Evolutionary conservation across 2,888 invertebrate species (phyloP).

Genomic region (Drosophila longiperda): DNA sequence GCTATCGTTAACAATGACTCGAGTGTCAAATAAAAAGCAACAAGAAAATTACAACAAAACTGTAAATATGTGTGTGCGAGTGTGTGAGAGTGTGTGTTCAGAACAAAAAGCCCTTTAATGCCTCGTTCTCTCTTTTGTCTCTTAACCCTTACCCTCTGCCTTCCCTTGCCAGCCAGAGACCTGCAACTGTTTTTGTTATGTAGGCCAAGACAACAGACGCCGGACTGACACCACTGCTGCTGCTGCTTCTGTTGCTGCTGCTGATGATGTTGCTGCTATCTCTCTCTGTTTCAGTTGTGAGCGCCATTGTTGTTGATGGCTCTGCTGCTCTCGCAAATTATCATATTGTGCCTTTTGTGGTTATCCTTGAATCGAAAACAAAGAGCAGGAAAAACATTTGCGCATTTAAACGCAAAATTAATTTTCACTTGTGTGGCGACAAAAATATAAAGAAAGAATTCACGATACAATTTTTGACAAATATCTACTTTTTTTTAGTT

Average conservation of each 20-base stretch:
- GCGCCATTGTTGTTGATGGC: constrained; percentile 33
- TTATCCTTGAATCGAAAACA: constrained; percentile 70
- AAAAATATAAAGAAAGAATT: constrained; percentile 19
- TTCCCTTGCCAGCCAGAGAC: constrained; percentile 11
- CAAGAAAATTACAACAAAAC: constrained; percentile 27
- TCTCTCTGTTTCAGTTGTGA: constrained; percentile 40
- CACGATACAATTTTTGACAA: constrained; percentile 14
- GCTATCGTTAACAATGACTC: constrained; percentile 71
- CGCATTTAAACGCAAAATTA: constrained; percentile 69
- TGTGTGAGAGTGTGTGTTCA: constrained; percentile 47
- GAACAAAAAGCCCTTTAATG: constrained; percentile 54
- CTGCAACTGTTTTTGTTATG: constrained; percentile 76
- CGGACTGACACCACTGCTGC: constrained; percentile 44
- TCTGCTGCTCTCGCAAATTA: constrained; percentile 56
- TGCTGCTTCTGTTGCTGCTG: constrained; percentile 18
- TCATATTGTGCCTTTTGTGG: constrained; percentile 70
- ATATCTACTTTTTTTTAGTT: neutral
- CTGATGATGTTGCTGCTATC: constrained; percentile 39
- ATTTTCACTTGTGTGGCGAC: constrained; percentile 51
- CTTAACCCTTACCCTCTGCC: constrained; percentile 11
- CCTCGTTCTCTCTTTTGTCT: constrained; percentile 31
- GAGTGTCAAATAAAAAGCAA: constrained; percentile 54
- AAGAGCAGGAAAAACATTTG: constrained; percentile 64
- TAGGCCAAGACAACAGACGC: constrained; percentile 68
- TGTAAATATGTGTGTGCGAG: constrained; percentile 35